Percentiles rank a stretch among this genome's conserved stretches.
Evolutionary conservation across 2,113 vertebrate species (phyloP).

Genomic region (Apistogramma diplotaenia): DNA sequence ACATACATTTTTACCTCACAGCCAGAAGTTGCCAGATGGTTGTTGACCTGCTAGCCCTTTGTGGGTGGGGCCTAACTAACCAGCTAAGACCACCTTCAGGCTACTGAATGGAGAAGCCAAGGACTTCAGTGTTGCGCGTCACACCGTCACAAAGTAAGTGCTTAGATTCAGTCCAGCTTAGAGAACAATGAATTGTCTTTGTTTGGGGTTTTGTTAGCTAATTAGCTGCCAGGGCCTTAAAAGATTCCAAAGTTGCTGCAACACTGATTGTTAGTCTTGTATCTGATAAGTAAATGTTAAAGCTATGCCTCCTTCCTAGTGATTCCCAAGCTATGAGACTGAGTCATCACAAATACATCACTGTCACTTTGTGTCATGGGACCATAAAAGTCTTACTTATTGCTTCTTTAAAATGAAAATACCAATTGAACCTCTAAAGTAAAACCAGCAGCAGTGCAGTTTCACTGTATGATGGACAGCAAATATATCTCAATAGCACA

Average conservation of each 20-base stretch:
- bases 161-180: background rate
- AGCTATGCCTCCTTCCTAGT: background rate
- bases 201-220: background rate
- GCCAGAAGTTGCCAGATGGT: background rate
- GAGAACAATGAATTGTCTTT: background rate
- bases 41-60: background rate
- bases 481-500: constrained; percentile 21
- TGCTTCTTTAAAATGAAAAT: constrained; percentile 32
- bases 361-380: background rate
- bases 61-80: background rate
- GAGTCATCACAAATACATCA: constrained; percentile 12
- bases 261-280: background rate
- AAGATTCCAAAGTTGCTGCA: background rate
- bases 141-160: background rate
- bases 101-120: background rate
- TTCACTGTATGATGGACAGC: background rate
- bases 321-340: background rate
- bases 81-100: background rate
- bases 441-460: constrained; percentile 6
- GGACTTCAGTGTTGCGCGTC: background rate
- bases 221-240: background rate
- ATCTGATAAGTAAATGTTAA: background rate
- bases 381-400: constrained; percentile 1
- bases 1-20: no score
- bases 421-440: constrained; percentile 25